Percentiles rank a stretch among this genome's conserved stretches.
Evolutionary conservation across 1,140 invertebrate species (phyloP).

Genomic region (Drosophila micromelanica): DNA sequence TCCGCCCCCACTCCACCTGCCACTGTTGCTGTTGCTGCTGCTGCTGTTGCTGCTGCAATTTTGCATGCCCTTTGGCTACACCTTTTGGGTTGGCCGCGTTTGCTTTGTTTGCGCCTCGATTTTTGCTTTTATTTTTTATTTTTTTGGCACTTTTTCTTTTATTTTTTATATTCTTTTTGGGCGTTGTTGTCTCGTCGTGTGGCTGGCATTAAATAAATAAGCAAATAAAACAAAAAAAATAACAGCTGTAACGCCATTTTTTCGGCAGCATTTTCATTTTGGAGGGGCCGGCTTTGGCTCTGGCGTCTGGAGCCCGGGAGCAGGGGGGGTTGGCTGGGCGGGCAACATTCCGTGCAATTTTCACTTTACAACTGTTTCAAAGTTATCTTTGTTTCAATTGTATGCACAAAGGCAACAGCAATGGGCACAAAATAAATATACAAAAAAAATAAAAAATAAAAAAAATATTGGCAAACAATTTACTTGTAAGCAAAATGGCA

Average conservation of each 20-base stretch:
- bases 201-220: conserved; percentile 80
- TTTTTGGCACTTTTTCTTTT: conserved; percentile 2
- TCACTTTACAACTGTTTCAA: conserved; percentile 84
- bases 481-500: conserved; percentile 54
- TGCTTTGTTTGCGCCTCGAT: conserved; percentile 51
- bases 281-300: background rate
- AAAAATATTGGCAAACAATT: conserved; percentile 84
- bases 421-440: conserved; percentile 36
- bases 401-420: conserved; percentile 53
- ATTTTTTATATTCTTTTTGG: conserved; percentile 14
- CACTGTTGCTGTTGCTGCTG: conserved; percentile 22
- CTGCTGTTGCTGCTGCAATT: conserved; percentile 58
- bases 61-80: conserved; percentile 79
- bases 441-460: background rate
- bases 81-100: conserved; percentile 58
- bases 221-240: conserved; percentile 59
- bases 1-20: background rate
- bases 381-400: conserved; percentile 83
- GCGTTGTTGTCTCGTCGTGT: conserved; percentile 64
- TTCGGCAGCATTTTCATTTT: conserved; percentile 44
- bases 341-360: conserved; percentile 79
- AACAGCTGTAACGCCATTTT: conserved; percentile 47
- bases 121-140: conserved; percentile 24
- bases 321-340: conserved; percentile 1
- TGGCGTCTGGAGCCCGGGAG: background rate